Percentiles rank a stretch among this genome's conserved stretches.
Evolutionary conservation across 2,113 vertebrate genomes (phyloP).

Genomic region (Silurus asotus): DNA sequence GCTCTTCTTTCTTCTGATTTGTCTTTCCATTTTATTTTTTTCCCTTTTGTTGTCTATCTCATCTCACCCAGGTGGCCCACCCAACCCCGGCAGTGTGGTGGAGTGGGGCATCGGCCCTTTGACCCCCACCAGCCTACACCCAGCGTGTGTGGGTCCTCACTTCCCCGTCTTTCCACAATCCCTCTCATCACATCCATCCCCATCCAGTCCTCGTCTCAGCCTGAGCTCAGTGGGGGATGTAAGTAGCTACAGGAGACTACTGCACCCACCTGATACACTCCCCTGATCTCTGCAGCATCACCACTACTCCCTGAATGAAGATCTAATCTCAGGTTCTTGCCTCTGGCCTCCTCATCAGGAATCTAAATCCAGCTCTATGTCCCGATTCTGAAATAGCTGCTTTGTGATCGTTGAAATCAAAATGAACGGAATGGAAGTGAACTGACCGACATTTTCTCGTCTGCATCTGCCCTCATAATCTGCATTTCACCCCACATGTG

Average conservation of each 20-base stretch:
- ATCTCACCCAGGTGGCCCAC: conserved; percentile 88
- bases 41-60: conserved; percentile 74
- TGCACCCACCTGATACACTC: conserved; percentile 44
- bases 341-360: not conserved
- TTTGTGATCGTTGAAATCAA: not conserved
- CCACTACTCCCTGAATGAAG: not conserved
- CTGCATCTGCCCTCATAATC: not conserved
- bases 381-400: not conserved
- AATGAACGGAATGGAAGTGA: not conserved
- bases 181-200: conserved; percentile 79
- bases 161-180: conserved; percentile 84
- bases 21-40: conserved; percentile 54
- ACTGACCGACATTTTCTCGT: not conserved
- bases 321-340: not conserved
- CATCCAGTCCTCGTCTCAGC: conserved; percentile 61
- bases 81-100: conserved; percentile 88
- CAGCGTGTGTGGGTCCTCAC: conserved; percentile 85
- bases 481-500: not conserved
- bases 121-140: conserved; percentile 84
- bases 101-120: conserved; percentile 83
- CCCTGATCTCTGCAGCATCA: conserved; percentile 26
- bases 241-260: conserved; percentile 76
- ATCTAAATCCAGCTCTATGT: not conserved
- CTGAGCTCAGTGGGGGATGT: conserved; percentile 85
- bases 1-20: conserved; percentile 64